These are phyloP conservation scores for Hirtodrosophila cameraria DNA, from an alignment of 2,888 invertebrate species.

Conservation along the genomic window DNA sequence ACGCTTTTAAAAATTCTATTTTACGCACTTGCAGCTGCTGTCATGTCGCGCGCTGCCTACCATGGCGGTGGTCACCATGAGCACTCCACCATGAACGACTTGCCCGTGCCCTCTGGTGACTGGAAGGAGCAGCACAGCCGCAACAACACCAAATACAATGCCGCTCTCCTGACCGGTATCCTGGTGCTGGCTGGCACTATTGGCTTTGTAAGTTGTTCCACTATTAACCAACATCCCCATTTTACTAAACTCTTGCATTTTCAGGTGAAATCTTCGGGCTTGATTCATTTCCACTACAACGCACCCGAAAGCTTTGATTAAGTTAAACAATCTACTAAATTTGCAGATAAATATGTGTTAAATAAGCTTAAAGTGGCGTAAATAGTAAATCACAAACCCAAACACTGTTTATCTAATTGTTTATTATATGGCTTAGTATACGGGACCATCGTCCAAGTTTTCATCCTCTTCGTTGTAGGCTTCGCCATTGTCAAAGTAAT, in stretches of 20 bases:
- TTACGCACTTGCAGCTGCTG: constrained; percentile 64
- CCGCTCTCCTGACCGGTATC: constrained; percentile 87
- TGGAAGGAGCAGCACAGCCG: constrained; percentile 89
- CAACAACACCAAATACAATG: constrained; percentile 89
- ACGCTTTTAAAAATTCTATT: not conserved
- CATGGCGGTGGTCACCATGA: constrained; percentile 73
- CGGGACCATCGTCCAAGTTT: constrained; percentile 92
- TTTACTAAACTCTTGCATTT: constrained; percentile 52
- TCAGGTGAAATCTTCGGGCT: constrained; percentile 87
- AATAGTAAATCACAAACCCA: constrained; percentile 65
- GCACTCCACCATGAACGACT: constrained; percentile 88
- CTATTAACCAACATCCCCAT: not conserved
- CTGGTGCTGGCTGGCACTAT: constrained; percentile 83
- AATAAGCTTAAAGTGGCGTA: constrained; percentile 67
- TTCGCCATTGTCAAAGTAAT: constrained; percentile 95
- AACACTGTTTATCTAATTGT: constrained; percentile 24
- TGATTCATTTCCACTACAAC: constrained; percentile 87
- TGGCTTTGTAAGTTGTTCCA: constrained; percentile 74
- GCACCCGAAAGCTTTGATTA: constrained; percentile 87
- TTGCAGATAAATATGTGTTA: constrained; percentile 63
- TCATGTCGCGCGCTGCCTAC: constrained; percentile 81
- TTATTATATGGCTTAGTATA: constrained; percentile 85
- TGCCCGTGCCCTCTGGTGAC: constrained; percentile 90
- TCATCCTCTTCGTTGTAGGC: constrained; percentile 94
- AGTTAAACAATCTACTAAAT: constrained; percentile 40